Percentiles rank a stretch among this genome's conserved stretches.
Conservation (phyloP, 2,888 invertebrate genomes). For the Eupeodes latifasciatus region DNA sequence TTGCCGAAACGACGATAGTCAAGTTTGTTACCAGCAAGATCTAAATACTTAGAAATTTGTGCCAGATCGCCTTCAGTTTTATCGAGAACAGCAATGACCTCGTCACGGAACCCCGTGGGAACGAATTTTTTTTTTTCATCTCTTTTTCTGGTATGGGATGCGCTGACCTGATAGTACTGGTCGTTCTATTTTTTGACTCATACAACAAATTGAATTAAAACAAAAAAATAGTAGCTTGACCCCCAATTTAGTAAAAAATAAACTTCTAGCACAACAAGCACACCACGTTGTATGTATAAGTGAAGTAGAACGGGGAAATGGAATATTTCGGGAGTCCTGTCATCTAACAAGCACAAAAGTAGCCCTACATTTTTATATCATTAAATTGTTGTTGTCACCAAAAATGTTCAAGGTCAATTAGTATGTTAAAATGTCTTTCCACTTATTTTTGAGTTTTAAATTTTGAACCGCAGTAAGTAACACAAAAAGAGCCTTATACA, state of each 20-base stretch:
- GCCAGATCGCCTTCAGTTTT: conserved; percentile 98
- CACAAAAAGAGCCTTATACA: too few species aligned
- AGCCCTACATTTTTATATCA: too few species aligned
- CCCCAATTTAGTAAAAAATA: conserved; percentile 78
- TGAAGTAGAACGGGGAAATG: conserved; percentile 71
- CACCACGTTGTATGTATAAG: conserved; percentile 54
- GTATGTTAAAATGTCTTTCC: too few species aligned
- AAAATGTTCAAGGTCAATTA: too few species aligned
- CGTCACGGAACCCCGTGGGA: conserved; percentile 99
- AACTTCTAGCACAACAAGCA: conserved; percentile 58
- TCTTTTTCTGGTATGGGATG: conserved; percentile 99
- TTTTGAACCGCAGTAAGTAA: too few species aligned
- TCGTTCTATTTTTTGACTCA: conserved; percentile 99
- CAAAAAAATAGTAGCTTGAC: conserved; percentile 83
- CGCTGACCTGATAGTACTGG: conserved; percentile 99
- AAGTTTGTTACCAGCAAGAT: conserved; percentile 96
- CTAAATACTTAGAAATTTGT: conserved; percentile 97
- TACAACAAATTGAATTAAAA: conserved; percentile 92
- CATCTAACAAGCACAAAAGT: too few species aligned
- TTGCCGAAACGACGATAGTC: conserved; percentile 99
- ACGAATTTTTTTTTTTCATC: conserved; percentile 99
- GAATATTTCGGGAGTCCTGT: too few species aligned
- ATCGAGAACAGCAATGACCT: conserved; percentile 96
- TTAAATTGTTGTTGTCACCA: too few species aligned
- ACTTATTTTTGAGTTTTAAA: too few species aligned